Conservation (phyloP, 2,888 invertebrate genomes). For the Dicroscelio sp. region DNA sequence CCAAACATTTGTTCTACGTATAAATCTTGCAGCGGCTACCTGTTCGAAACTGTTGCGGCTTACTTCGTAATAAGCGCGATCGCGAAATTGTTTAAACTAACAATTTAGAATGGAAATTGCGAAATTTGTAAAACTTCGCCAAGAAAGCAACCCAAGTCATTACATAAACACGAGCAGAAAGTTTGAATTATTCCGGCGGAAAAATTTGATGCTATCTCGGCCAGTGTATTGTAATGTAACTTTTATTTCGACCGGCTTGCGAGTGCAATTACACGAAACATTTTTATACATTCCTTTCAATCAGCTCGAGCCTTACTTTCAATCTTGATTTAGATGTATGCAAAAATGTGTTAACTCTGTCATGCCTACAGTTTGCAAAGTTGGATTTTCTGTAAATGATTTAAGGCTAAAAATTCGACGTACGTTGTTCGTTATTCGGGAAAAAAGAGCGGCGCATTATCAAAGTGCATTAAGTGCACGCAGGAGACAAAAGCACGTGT, state of each 20-base stretch:
- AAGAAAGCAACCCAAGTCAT: conserved; percentile 2
- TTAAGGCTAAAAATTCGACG: too few relatives aligned
- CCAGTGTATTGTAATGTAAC: neutral
- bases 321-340: neutral
- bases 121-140: neutral
- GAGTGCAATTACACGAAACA: neutral
- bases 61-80: neutral
- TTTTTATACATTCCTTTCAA: neutral
- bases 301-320: neutral
- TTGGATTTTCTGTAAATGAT: too few relatives aligned
- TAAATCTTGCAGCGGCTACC: too few relatives aligned
- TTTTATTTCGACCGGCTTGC: neutral
- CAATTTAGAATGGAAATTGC: neutral
- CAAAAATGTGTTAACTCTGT: too few relatives aligned
- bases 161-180: conserved; percentile 21
- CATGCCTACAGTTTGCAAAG: too few relatives aligned
- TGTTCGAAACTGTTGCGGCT: neutral
- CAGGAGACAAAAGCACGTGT: too few relatives aligned
- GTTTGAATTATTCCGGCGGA: conserved; percentile 19
- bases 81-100: neutral
- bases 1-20: too few relatives aligned
- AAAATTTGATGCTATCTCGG: neutral
- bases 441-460: too few relatives aligned
- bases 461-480: too few relatives aligned
- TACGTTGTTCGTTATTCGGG: too few relatives aligned